Evolutionary conservation across 37 sponge, comb jelly and placozoan genomes (phyloP), one percentile per base, ranked within the genome.

Genomic region (Chondrosia reniformis): DNA sequence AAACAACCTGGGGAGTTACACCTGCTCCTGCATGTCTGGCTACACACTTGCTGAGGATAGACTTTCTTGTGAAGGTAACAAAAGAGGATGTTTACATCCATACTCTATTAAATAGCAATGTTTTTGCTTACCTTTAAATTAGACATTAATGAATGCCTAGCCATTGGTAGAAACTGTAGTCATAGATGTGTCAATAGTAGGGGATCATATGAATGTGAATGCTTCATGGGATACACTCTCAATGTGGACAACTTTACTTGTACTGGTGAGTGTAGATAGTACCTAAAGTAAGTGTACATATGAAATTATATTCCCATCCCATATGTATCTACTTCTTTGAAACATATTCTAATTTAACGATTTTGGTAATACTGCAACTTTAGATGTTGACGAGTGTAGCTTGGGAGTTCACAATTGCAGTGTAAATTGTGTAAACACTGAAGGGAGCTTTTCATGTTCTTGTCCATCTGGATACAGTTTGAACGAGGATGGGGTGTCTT

Each of bases 61-160:
- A 7, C 44, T 69, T 13, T 3, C 43, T 40, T 69, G 72, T 69
- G 72, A 69, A 69, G 72, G 72, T 69, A 40, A 59, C n/a, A n/a
- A n/a, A n/a, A n/a, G n/a, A n/a, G n/a, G n/a, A n/a, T n/a, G n/a
- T n/a, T n/a, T n/a, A n/a, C n/a, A n/a, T n/a, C n/a, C n/a, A n/a
- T n/a, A n/a, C n/a, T n/a, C n/a, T n/a, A n/a, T n/a, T n/a, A n/a
- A n/a, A n/a, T n/a, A n/a, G 52, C 15, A 49, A 49, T 19, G 52
- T 49, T 49, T n/a, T n/a, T n/a, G n/a, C n/a, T n/a, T n/a, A n/a
- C n/a, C n/a, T n/a, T n/a, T n/a, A n/a, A n/a, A n/a, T n/a, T n/a
- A n/a, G n/a, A n/a, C n/a, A n/a, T n/a, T n/a, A n/a, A n/a, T n/a
- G n/a, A n/a, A n/a, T n/a, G n/a, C n/a, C n/a, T n/a, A n/a, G n/a